Conservation (phyloP, 2,888 invertebrate species). For the Hirtodrosophila histrioides region DNA sequence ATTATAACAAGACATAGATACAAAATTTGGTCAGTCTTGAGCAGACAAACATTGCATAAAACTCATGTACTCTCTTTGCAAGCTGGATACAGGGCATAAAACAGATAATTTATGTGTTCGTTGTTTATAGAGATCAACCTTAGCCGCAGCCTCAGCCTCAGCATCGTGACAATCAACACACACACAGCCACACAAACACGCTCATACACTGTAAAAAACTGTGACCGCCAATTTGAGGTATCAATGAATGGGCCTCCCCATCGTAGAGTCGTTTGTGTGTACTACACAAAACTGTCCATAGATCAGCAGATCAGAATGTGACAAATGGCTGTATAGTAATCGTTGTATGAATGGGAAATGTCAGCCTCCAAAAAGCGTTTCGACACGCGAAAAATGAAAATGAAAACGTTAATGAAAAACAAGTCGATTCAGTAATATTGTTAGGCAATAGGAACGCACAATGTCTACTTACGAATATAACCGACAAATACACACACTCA, state of each 20-base stretch:
- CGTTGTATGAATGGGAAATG: conserved; percentile 41
- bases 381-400: conserved; percentile 66
- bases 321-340: conserved; percentile 2
- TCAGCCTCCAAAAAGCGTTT: conserved; percentile 43
- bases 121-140: conserved; percentile 15
- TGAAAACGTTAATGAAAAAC: conserved; percentile 57
- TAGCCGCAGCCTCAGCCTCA: conserved; percentile 16
- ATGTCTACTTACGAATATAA: not conserved
- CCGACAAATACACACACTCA: too few relatives aligned
- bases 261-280: not conserved
- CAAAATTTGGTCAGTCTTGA: too few relatives aligned
- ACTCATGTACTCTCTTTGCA: too few relatives aligned
- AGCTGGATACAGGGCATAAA: conserved; percentile 2
- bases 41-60: not conserved
- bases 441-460: conserved; percentile 11
- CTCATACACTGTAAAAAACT: conserved; percentile 5
- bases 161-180: conserved; percentile 14
- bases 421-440: conserved; percentile 7
- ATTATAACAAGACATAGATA: too few relatives aligned
- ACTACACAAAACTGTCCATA: conserved; percentile 7
- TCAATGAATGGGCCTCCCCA: conserved; percentile 54
- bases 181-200: too few relatives aligned
- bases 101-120: conserved; percentile 28
- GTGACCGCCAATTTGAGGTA: conserved; percentile 66
- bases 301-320: conserved; percentile 11